Percentiles rank a stretch among this genome's conserved stretches.
Conservation (phyloP, 1,140 invertebrate genomes). For the Drosophila kohkoa region DNA sequence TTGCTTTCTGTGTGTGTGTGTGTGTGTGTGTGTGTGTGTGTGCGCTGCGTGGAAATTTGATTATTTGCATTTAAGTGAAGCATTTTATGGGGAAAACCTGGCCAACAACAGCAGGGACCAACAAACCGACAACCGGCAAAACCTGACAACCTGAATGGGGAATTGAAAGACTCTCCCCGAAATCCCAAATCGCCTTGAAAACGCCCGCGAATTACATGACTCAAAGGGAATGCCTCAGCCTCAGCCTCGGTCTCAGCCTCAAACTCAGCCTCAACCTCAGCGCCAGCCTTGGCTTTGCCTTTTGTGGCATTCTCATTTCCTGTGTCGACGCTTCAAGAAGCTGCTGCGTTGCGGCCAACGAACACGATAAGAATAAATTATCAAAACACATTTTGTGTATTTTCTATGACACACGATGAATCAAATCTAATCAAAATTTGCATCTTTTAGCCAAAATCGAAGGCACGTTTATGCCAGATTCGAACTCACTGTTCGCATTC, state of each 20-base stretch:
- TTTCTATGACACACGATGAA: slow-evolving; percentile 1
- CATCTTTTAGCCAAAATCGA: not conserved
- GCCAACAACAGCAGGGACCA: not conserved
- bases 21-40: not conserved
- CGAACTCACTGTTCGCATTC: no score
- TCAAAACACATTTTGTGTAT: slow-evolving; percentile 6
- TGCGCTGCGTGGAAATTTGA: slow-evolving; percentile 38
- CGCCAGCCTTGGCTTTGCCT: not conserved
- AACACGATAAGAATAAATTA: slow-evolving; percentile 29
- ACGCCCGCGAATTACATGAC: slow-evolving; percentile 27
- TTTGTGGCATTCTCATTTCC: slow-evolving; percentile 7
- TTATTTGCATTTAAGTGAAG: slow-evolving; percentile 47
- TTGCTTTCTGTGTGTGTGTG: slow-evolving; percentile 39
- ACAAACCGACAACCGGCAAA: not conserved
- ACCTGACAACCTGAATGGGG: slow-evolving; percentile 13
- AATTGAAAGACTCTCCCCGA: slow-evolving; percentile 20
- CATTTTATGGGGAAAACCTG: slow-evolving; percentile 23
- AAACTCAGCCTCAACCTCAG: no score
- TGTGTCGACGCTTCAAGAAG: not conserved
- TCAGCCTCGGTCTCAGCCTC: no score
- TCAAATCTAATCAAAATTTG: slow-evolving; percentile 19
- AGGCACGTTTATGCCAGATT: not conserved
- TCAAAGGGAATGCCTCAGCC: slow-evolving; percentile 10
- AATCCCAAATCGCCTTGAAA: slow-evolving; percentile 32
- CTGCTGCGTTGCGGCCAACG: not conserved